Conservation (phyloP, 2,797 vertebrate species). For the Pseudocheirus occidentalis region DNA sequence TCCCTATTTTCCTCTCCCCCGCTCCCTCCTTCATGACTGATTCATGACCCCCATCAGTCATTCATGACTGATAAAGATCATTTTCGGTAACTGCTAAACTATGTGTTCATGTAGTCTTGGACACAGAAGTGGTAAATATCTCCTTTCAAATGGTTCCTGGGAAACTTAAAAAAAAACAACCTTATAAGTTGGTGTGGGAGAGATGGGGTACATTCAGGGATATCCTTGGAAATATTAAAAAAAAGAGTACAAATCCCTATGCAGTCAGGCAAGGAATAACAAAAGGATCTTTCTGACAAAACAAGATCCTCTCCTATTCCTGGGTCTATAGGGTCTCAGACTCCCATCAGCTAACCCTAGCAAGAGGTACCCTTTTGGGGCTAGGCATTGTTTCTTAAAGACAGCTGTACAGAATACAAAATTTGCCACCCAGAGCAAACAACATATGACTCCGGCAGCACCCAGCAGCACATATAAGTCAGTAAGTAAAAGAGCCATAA, state of each 20-base stretch:
- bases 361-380: background rate
- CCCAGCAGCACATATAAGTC: background rate
- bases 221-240: constrained; percentile 62
- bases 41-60: constrained; percentile 81
- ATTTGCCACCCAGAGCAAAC: background rate
- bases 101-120: constrained; percentile 76
- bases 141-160: background rate
- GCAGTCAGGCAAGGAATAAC: background rate
- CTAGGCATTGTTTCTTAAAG: background rate
- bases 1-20: constrained; percentile 16
- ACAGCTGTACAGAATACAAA: background rate
- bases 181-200: constrained; percentile 81
- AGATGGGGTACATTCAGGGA: constrained; percentile 80
- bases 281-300: background rate
- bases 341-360: background rate
- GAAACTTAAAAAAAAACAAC: constrained; percentile 75
- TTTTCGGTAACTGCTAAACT: constrained; percentile 53
- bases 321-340: background rate
- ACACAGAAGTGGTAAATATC: constrained; percentile 61
- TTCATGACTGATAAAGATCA: constrained; percentile 68
- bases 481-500: background rate
- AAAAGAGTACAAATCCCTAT: background rate
- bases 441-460: background rate
- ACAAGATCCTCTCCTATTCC: background rate
- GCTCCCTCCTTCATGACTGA: constrained; percentile 67